Evolutionary conservation across 2,797 vertebrate genomes (phyloP), one percentile per base, ranked within the genome.

Genomic region (Acanthopagrus latus): DNA sequence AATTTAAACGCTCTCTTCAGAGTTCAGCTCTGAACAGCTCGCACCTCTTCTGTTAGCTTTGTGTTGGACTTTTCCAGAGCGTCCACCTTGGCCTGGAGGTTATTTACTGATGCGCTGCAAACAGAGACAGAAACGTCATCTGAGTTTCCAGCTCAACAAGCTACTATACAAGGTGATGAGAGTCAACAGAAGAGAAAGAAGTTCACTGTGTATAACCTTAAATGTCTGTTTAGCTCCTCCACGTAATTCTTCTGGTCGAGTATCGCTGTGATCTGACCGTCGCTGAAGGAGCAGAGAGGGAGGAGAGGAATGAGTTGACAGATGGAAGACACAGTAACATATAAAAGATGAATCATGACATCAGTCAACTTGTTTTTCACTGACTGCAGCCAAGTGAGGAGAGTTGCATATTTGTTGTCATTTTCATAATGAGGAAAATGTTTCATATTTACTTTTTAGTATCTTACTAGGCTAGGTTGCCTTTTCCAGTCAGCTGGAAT

Each of bases 221-320:
- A 94, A 91, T 99, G 98, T 95, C 98, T 97, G 84, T 99, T 99
- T 71, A 99, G 96, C 86, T 99, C 98, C 92, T 99, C 98, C n/a
- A 99, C 97, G 10, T 99, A 99, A 90, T 99, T 99, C 92, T 99
- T 99, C 96, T 99, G 98, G 84, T 99, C 98, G 64, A 99, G 95
- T 84, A 99, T 99, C 5, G 98, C 98, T 43, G 98, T 99, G 93
- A 99, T 99, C 89, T 99, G 98, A 50, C 97, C 98, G 69, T 99
- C 98, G 7, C 98, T 95, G 56, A 47, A 79, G 81, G 3, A 69
- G 17, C 12, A 87, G 20, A 57, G 13, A 65, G 12, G 69, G 18
- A 33, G 14, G 2, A 27, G 2, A 69, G 0, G 7, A 21, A 41
- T 52, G 8, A 52, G 7, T 57, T 43, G 64, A 16, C 29, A 20